These are phyloP conservation scores for Turdus rufiventris DNA, from an alignment of 2,113 vertebrate species.

Conservation along the genomic window DNA sequence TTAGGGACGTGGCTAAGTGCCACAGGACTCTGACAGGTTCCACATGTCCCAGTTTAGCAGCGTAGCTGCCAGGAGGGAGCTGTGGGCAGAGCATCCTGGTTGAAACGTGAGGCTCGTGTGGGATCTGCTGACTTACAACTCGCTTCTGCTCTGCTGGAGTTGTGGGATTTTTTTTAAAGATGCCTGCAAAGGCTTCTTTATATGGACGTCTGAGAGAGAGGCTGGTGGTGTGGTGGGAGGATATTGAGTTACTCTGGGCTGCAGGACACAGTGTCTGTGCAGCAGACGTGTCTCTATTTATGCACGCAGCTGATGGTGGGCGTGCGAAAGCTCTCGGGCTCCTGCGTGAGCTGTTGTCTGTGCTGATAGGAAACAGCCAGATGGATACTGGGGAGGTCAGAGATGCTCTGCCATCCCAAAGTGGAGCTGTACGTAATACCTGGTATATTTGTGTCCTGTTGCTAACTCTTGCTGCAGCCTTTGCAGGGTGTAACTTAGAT, in stretches of 20 bases:
- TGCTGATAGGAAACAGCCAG: not conserved
- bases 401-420: not conserved
- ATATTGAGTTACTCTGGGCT: not conserved
- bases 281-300: not conserved
- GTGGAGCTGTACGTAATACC: not conserved
- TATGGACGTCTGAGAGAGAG: not conserved
- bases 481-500: not conserved
- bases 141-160: not conserved
- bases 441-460: not conserved
- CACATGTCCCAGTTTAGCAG: not conserved
- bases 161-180: not conserved
- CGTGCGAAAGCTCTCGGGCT: accelerated
- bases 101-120: not conserved
- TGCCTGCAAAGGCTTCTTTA: not conserved
- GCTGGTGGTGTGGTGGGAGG: not conserved
- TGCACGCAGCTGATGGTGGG: not conserved
- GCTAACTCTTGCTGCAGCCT: not conserved
- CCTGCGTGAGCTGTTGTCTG: not conserved
- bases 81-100: not conserved
- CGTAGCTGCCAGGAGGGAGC: not conserved
- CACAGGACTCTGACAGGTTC: not conserved
- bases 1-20: not conserved
- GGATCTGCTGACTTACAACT: not conserved
- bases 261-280: not conserved
- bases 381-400: not conserved